phyloP scores from a whole-genome alignment of 2,113 vertebrate genomes.

The Saguinus midas region DNA sequence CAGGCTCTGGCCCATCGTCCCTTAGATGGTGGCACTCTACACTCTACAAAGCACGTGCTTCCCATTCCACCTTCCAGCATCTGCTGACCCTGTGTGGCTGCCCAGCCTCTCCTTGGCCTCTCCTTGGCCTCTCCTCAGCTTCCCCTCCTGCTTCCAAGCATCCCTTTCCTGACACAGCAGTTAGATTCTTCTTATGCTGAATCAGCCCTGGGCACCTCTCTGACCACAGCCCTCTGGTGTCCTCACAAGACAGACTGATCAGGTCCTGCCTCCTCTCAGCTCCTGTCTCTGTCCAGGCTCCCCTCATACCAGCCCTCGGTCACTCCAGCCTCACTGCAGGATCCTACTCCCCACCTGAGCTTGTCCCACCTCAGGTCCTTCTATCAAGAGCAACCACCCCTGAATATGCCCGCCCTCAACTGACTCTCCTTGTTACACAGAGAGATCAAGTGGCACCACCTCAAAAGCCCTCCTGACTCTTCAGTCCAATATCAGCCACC shows the following conservation, averaged over 20 bases:
- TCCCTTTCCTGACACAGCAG: accelerated
- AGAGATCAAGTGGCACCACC: neutral
- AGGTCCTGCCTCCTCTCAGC: neutral
- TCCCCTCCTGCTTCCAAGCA: neutral
- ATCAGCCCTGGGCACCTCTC: neutral
- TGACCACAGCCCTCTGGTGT: neutral
- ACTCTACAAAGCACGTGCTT: accelerated
- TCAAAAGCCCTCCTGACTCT: neutral
- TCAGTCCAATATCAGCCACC: neutral
- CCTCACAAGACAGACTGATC: accelerated
- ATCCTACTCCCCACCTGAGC: neutral
- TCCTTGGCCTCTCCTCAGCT: neutral
- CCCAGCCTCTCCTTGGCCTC: neutral
- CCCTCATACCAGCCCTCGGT: neutral
- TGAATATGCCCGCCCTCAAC: neutral
- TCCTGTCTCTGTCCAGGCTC: neutral
- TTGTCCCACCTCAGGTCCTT: neutral
- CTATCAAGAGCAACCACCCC: neutral
- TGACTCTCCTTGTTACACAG: neutral
- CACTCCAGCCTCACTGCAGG: neutral
- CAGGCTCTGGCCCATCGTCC: accelerated
- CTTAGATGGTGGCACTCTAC: neutral
- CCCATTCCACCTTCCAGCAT: neutral
- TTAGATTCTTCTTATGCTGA: accelerated
- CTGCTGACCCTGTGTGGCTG: neutral